Evolutionary conservation across 2,113 vertebrate species (phyloP), one percentile per base, ranked within the genome.

Genomic region (human (Homo sapiens)): DNA sequence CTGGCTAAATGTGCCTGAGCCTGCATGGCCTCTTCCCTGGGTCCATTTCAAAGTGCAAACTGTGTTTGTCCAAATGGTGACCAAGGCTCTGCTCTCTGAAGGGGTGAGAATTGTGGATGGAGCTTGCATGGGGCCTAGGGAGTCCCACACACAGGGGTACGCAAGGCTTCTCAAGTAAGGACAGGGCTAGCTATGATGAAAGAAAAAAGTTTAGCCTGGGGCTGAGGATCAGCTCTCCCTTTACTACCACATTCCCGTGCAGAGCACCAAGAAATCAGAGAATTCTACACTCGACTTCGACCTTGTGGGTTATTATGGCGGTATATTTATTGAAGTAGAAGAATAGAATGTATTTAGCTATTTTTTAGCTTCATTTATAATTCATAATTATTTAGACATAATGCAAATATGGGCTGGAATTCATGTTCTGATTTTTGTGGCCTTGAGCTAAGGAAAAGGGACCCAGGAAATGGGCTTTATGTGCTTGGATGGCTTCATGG

Each of bases 401-500:
- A 43, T 68, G 61, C 40, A 48, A 82, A 89, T 66, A 27, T 73
- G 32, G 45, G n/a, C 23, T 85, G 22, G 25, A 40, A 87, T 88
- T 55, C 30, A 40, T 23, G 32, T 70, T 93, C 64, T 35, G 91
- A 50, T 76, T 84, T 94, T 35, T 94, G 72, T 82, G 82, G 73
- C 43, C 72, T 96, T 81, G 86, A 90, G 72, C 55, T 75, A 80
- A 84, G 89, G 78, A 94, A 94, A 70, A 64, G 52, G 3, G 32
- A 45, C 35, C 45, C 92, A 81, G 68, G 89, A 87, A 96, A 40
- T 43, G 81, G 80, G 50, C 66, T 94, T 89, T 92, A 12, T 78
- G 55, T 55, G 57, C 83, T 92, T 89, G 25, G 13, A 50, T 78
- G 72, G 25, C 81, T 93, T 96, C 61, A 78, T 68, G 57, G 89